Evolutionary conservation across 2,888 invertebrate genomes (phyloP).

Genomic region (Heliconius aoede): DNA sequence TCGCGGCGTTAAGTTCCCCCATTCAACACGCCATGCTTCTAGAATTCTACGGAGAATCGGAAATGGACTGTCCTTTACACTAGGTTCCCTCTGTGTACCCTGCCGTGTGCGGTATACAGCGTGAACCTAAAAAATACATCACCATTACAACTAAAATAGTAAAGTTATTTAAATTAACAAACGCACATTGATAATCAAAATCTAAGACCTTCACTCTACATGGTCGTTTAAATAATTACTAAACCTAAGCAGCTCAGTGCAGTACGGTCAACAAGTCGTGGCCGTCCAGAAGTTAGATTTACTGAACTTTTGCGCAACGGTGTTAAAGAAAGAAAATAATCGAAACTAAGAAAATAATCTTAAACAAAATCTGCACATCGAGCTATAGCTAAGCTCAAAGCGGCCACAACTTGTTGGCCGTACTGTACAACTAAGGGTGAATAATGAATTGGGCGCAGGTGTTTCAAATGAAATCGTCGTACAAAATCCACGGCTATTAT

Average conservation of each 20-base stretch:
- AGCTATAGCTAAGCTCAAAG: no score
- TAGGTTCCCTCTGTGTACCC: background rate
- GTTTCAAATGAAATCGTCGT: constrained; percentile 38
- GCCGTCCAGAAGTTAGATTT: no score
- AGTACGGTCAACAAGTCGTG: no score
- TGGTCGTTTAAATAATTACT: constrained; percentile 6
- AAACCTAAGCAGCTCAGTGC: background rate
- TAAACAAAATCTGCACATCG: no score
- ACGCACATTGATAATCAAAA: background rate
- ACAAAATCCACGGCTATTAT: constrained; percentile 38
- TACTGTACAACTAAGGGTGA: constrained; percentile 13
- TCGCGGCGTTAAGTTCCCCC: no score
- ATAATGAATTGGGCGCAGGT: constrained; percentile 30
- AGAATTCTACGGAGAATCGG: no score
- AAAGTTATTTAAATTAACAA: background rate
- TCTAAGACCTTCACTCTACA: constrained; percentile 16
- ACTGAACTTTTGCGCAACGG: no score
- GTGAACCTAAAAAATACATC: background rate
- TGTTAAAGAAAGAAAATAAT: no score
- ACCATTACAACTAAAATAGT: background rate
- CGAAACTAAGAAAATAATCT: no score
- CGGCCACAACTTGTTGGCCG: no score
- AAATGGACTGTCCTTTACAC: background rate
- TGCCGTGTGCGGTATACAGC: no score
- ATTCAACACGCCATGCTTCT: no score